Evolutionary conservation across 2,797 vertebrate species (phyloP).

Genomic region (Danio jaintianensis): DNA sequence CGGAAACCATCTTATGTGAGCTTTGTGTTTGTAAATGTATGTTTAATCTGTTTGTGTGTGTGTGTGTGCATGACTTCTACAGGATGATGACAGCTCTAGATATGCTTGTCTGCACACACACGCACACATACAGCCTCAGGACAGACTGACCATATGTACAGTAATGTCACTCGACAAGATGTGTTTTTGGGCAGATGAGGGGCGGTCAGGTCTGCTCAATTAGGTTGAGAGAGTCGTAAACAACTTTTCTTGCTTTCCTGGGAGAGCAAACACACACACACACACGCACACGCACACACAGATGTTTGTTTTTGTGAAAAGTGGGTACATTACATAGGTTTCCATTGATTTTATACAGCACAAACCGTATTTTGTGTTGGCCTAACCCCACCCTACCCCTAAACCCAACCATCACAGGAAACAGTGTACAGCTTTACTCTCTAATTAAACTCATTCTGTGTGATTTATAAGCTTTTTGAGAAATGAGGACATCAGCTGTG

Average conservation of each 20-base stretch:
- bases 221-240: conserved; percentile 57
- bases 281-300: too few relatives aligned
- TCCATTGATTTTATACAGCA: too few relatives aligned
- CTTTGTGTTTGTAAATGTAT: conserved; percentile 34
- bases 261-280: conserved; percentile 1
- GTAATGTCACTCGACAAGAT: conserved; percentile 68
- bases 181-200: conserved; percentile 69
- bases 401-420: too few relatives aligned
- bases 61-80: conserved; percentile 1
- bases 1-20: conserved; percentile 70
- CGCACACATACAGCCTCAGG: conserved; percentile 62
- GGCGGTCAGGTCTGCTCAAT: conserved; percentile 68
- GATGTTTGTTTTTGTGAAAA: too few relatives aligned
- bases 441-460: too few relatives aligned
- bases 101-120: conserved; percentile 24
- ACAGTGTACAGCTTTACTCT: too few relatives aligned
- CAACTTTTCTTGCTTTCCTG: conserved; percentile 34
- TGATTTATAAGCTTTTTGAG: too few relatives aligned
- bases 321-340: too few relatives aligned
- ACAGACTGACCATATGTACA: conserved; percentile 75
- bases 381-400: too few relatives aligned
- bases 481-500: too few relatives aligned
- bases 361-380: too few relatives aligned
- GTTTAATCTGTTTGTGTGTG: background rate
- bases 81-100: conserved; percentile 53